Base-by-base conservation (phyloP, 2,888 invertebrate genomes). In the Xanthia icteritia region DNA sequence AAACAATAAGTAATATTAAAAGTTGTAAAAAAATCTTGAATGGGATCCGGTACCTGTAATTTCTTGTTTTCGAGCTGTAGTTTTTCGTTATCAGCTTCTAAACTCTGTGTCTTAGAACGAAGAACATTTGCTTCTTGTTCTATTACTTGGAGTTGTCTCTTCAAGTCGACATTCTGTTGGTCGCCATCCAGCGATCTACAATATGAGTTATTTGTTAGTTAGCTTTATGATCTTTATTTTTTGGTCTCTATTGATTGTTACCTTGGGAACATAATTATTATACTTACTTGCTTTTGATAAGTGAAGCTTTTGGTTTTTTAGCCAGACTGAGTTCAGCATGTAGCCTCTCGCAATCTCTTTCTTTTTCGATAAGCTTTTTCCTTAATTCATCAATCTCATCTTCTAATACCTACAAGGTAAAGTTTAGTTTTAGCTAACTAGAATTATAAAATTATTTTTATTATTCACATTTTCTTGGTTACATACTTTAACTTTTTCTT, bases 321-420 rank as follows among this genome's bases (percentile, higher is more conserved):
- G 97, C 95, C 36, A 97, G 91, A 88, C 97, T 97, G 42, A 98
- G 94, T 94, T 98, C 98, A 2, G 98, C 97, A 87, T 98, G 97
- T 73, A 99, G 95, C 86, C 98, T 97, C 94, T 98, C 98, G 89
- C 98, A 98, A 87, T 98, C 98, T 87, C 98, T 97, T 93, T 99
- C 99, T 92, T 98, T 98, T 93, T 99, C 98, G 74, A 98, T 97
- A 2, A 99, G 93, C 91, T 98, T 98, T 92, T 98, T 98, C 81
- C 98, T 97, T 48, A 98, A 94, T 87, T 98, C 98, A 73, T 97
- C 97, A 74, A 98, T 97, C 94, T 98, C 98, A 89, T 98, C 98
- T 94, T 98, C 98, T 66, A 98, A 93, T 17, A 97, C 96, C 97
- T 98, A 75, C 65, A 76, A 73, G 63, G 68, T 48, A 42, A 67